phyloP scores from a whole-genome alignment of 2,888 invertebrate species.

The Cremastinae sp. region DNA sequence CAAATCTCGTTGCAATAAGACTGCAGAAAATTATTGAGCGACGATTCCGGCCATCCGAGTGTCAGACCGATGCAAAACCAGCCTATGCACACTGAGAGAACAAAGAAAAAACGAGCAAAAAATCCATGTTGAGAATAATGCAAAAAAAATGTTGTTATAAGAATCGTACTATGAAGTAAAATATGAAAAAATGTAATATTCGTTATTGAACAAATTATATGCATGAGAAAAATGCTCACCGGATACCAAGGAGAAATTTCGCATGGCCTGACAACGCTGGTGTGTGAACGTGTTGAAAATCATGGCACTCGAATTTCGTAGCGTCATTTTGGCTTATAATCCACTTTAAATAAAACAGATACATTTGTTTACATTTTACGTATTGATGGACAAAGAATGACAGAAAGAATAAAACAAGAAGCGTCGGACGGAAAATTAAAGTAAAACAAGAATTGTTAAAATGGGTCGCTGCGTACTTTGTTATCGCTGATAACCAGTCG shows the following conservation, averaged over 20 bases:
- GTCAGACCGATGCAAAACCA: constrained; percentile 65
- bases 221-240: constrained; percentile 57
- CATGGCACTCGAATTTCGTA: constrained; percentile 13
- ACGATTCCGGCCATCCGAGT: constrained; percentile 64
- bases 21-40: constrained; percentile 47
- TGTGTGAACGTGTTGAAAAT: constrained; percentile 12
- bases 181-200: too few species aligned
- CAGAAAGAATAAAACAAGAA: neutral
- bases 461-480: too few species aligned
- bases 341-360: neutral
- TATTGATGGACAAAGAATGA: neutral
- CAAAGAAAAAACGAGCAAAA: neutral
- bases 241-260: constrained; percentile 57
- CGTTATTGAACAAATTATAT: too few species aligned
- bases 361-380: too few species aligned
- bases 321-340: neutral
- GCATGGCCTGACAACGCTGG: constrained; percentile 8
- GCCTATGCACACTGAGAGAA: constrained; percentile 66
- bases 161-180: too few species aligned
- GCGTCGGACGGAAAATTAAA: neutral
- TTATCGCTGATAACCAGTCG: too few species aligned
- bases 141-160: too few species aligned
- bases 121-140: too few species aligned
- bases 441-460: too few species aligned
- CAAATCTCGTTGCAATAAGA: constrained; percentile 22